Percentiles rank a stretch among this genome's conserved stretches.
Conservation (phyloP, 53 echinoderm and acorn worm species). For the Stichopus horrens region DNA sequence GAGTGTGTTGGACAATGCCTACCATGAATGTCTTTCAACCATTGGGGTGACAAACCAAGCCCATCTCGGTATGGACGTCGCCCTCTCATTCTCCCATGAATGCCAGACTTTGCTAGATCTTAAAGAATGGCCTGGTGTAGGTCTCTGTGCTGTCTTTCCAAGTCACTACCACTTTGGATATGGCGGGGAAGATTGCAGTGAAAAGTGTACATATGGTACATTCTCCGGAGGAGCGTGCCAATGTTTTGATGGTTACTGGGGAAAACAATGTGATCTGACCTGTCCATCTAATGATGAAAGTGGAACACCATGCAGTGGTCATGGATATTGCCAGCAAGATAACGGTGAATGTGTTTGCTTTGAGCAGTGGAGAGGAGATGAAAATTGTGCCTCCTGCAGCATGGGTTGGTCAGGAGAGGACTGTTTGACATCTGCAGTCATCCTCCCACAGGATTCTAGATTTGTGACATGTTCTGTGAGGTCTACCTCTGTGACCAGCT, state of each 20-base stretch:
- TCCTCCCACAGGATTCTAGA: slow-evolving; percentile 43
- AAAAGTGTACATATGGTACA: slow-evolving; percentile 66
- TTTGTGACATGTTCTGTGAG: slow-evolving; percentile 56
- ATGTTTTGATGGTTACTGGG: slow-evolving; percentile 81
- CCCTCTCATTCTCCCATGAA: slow-evolving; percentile 67
- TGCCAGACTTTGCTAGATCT: slow-evolving; percentile 68
- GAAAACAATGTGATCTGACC: slow-evolving; percentile 59
- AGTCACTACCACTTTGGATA: slow-evolving; percentile 60
- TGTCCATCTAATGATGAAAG: slow-evolving; percentile 71
- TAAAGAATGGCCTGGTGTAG: slow-evolving; percentile 58
- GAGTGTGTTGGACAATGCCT: slow-evolving; percentile 61
- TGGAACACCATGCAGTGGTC: slow-evolving; percentile 60
- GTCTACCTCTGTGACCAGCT: slow-evolving; percentile 61
- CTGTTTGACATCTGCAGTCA: slow-evolving; percentile 54
- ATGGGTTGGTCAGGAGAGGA: slow-evolving; percentile 71
- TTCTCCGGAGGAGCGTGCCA: slow-evolving; percentile 51
- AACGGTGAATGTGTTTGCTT: slow-evolving; percentile 69
- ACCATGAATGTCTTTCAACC: slow-evolving; percentile 65
- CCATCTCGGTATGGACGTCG: slow-evolving; percentile 53
- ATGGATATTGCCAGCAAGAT: slow-evolving; percentile 64
- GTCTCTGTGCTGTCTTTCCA: slow-evolving; percentile 72
- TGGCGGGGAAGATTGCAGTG: slow-evolving; percentile 63
- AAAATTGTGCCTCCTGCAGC: slow-evolving; percentile 66
- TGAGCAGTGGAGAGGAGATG: slow-evolving; percentile 65
- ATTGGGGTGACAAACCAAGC: slow-evolving; percentile 55